Percentiles rank a stretch among this genome's conserved stretches.
Conservation (phyloP, 2,113 vertebrate genomes). For the Neotragus moschatus region DNA sequence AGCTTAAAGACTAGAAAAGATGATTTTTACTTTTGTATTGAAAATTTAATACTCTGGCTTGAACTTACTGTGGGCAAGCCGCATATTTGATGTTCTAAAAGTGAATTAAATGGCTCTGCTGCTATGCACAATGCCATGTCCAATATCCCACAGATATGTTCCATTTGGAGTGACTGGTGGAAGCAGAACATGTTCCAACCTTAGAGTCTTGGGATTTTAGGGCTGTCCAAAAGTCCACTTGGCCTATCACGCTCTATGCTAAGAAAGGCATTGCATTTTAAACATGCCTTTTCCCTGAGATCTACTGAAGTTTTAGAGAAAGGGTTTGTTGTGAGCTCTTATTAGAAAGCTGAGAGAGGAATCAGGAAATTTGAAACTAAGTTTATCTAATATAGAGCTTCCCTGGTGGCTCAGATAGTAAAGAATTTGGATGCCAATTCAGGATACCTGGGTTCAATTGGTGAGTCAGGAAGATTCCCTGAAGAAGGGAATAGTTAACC, state of each 20-base stretch:
- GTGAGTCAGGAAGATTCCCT: neutral
- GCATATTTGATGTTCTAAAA: neutral
- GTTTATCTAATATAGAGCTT: neutral
- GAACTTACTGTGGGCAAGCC: neutral
- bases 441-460: neutral
- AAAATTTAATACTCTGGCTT: neutral
- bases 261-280: neutral
- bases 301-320: slow-evolving; percentile 1
- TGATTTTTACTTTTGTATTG: neutral
- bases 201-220: neutral
- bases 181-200: neutral
- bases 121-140: neutral
- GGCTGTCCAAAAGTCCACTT: neutral
- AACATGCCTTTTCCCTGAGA: neutral
- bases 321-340: neutral
- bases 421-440: neutral
- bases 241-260: neutral
- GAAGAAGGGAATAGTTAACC: neutral
- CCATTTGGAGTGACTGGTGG: neutral
- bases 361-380: neutral
- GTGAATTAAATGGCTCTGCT: neutral
- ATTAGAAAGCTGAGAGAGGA: neutral
- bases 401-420: neutral
- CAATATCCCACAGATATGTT: neutral
- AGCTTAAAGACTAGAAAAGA: neutral